These are phyloP conservation scores for Pseudolaguvia tuberculata DNA, from an alignment of 2,113 vertebrate genomes.

Conservation along the genomic window DNA sequence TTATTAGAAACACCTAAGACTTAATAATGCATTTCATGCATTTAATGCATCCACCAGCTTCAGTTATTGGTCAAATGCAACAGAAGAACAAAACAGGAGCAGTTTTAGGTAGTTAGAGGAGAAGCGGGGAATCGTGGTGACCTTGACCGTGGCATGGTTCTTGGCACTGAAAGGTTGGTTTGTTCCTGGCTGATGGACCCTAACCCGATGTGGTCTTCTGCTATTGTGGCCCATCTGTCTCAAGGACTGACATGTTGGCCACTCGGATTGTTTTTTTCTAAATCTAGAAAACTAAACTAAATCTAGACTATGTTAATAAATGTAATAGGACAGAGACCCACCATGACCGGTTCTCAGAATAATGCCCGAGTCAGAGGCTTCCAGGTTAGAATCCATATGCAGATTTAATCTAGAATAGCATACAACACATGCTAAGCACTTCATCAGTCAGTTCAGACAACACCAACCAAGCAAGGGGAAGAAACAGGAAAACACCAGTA, in stretches of 20 bases:
- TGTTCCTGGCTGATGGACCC: constrained; percentile 1
- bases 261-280: background rate
- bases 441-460: too few species aligned
- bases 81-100: background rate
- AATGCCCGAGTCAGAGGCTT: too few species aligned
- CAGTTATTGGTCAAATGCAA: background rate
- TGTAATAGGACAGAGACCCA: too few species aligned
- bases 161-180: constrained; percentile 5
- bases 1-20: background rate
- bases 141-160: constrained; percentile 17
- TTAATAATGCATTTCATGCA: background rate
- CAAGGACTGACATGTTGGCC: background rate
- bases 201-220: constrained; percentile 9
- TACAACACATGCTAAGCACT: too few species aligned
- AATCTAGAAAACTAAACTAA: too few species aligned
- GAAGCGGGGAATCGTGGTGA: background rate
- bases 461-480: too few species aligned
- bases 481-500: too few species aligned
- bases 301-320: too few species aligned
- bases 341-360: too few species aligned
- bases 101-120: background rate
- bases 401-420: too few species aligned
- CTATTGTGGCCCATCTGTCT: constrained; percentile 10
- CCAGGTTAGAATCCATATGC: too few species aligned
- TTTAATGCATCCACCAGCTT: background rate